Base-by-base conservation (phyloP, 2,888 invertebrate species). In the Microctonus hyperodae region DNA sequence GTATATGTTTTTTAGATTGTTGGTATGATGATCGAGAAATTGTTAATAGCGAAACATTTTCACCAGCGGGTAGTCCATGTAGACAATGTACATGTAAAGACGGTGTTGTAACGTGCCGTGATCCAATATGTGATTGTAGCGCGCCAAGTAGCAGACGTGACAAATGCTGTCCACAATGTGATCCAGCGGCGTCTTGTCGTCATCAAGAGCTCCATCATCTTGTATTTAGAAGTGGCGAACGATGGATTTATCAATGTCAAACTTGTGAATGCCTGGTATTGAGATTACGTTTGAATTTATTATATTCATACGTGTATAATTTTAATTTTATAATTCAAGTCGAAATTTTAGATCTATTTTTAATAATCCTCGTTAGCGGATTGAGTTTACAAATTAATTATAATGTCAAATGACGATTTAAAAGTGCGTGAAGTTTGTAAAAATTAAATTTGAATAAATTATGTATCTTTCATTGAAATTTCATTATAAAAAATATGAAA, bases 231-330 rank as follows among this genome's bases (percentile, higher is more conserved):
- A 93, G 92, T 82, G 94, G 94, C 63, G 93, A 95, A 83, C 89
- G 90, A 78, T 96, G 96, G 95, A 91, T 93, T 75, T 94, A 94
- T 86, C 92, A 95, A 85, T 96, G 96, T 85, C 93, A 94, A 87
- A 92, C 92, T 72, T 96, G 96, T 87, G 94, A 95, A 87, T 96
- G 96, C 85, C 87, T 94, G 85, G 93, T 93, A 81, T 87, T 40
- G 1, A 20, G 33, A 65, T 25, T 50, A 33, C 7, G 7, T 28
- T 28, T 7, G 7, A 31, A 31, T 60, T 4, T 23, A 55, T 44
- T 25, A 33, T 35, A 44, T 25, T 10, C 13, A 33, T 10, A 10
- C 57, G 3, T 28, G 28, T 28, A 28, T 28, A 5, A 58, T 37
- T 13, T 4, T 10, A 28, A 28, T 5, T 0, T n/a, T 9, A n/a